Base-by-base conservation (phyloP, 2,888 invertebrate genomes). In the Noctua janthina region DNA sequence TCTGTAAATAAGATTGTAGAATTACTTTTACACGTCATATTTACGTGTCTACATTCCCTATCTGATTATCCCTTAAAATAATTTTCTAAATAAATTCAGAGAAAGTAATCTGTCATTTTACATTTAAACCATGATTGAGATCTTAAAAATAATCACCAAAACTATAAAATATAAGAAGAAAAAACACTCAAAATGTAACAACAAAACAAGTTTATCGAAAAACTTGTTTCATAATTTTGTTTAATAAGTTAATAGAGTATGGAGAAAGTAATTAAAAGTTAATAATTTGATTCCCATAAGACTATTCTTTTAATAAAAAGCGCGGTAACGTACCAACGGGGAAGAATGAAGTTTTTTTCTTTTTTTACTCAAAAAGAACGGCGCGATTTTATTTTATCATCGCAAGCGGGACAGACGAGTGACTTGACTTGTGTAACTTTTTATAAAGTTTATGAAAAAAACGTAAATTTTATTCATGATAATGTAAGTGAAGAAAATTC, bases 241-340 rank as follows among this genome's bases (percentile, higher is more conserved):
- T 86, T 86, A 91, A 90, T 87, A 89, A 87, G 83, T 82, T 91
- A 88, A 89, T 91, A 86, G 77, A 75, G 17, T 75, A 70, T 15
- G 76, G 87, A 90, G 87, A 92, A 93, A 92, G 92, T 94, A 94
- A 95, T 95, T 95, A 95, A 94, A 94, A 94, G 91, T 92, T 93
- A 92, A 81, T 94, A 94, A 95, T 94, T 94, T 91, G 92, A 93
- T 95, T 95, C 92, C 89, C 93, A 91, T 93, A 89, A 87, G 86
- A 91, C 91, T 90, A 92, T 91, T 89, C 71, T 76, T 76, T 78
- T 88, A 84, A 85, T 87, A 88, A 89, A 91, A 89, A 91, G 85
- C 76, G 85, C 87, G 89, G 90, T 89, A 86, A 90, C 87, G 88
- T 86, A 87, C 85, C 74, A 74, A 78, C 73, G 78, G 77, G 59